Base-by-base conservation (phyloP, 2,113 vertebrate species). In the Suncus etruscus region DNA sequence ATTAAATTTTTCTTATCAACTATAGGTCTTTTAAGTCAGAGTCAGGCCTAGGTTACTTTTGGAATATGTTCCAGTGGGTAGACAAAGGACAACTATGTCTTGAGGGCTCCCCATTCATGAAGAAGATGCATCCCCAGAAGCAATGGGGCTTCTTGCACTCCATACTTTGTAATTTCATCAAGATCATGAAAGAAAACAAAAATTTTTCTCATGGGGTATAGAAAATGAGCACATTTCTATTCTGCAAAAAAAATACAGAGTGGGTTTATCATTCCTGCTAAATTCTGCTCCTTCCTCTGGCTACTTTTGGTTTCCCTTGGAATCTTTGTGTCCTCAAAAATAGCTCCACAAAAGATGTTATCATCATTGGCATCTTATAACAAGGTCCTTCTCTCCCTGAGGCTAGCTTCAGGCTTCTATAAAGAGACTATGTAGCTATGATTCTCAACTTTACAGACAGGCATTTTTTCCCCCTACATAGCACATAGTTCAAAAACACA, bases 361-460 rank as follows among this genome's bases (percentile, higher is more conserved):
- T 80, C 78, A 82, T 93, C 68, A 29, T 25, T 86, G 90, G 69
- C 45, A 27, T 65, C 83, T 90, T 93, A 61, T 88, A 92, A 88
- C 66, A 68, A 83, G 51, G 72, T 93, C 75, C 83, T 91, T 85
- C 51, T 32, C 29, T 77, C 86, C 72, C 87, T 58, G 61, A 87
- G 54, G 75, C n/a, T 83, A 82, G 76, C 77, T 87, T 77, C 14
- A 73, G 77, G 73, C 73, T 80, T 93, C 76, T 80, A 22, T 48
- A 94, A 88, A 61, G 51, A 86, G 39, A 86, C 27, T 16, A 7
- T 58, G 24, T 50, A 93, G 48, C 68, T 86, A 6, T 78, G 74
- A 73, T 75, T 86, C 12, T 91, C 68, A 91, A 83, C 73, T 87
- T 89, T 50, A 29, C 8, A 69, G 68, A 77, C 22, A 48, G 31